Evolutionary conservation across 2,888 invertebrate species (phyloP).

Genomic region (Chaetogeoica ovagalla): DNA sequence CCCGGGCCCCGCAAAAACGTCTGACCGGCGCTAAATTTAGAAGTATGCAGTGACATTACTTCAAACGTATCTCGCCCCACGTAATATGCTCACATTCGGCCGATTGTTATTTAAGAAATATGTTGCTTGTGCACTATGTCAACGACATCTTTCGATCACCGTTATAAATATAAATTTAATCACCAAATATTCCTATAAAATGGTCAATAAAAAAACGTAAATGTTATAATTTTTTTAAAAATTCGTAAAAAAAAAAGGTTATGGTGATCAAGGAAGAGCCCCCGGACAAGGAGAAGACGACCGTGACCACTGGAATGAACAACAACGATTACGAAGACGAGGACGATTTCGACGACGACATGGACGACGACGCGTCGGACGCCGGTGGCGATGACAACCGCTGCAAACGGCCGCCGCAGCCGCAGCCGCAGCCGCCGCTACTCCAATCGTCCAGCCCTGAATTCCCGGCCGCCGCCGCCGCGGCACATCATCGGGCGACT

Average conservation of each 20-base stretch:
- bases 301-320: slow-evolving; percentile 65
- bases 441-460: slow-evolving; percentile 28
- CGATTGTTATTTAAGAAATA: too few relatives aligned
- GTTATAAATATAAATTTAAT: too few relatives aligned
- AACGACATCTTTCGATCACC: too few relatives aligned
- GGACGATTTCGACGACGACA: slow-evolving; percentile 61
- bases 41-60: too few relatives aligned
- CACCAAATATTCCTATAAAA: too few relatives aligned
- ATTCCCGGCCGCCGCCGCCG: neutral
- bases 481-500: slow-evolving; percentile 13
- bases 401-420: slow-evolving; percentile 16
- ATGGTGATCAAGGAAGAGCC: slow-evolving; percentile 63
- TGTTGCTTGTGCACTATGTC: too few relatives aligned
- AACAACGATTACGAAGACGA: slow-evolving; percentile 61
- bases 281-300: slow-evolving; percentile 63
- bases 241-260: neutral
- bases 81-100: too few relatives aligned
- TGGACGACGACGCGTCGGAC: slow-evolving; percentile 60
- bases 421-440: neutral
- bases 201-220: too few relatives aligned
- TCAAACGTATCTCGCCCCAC: too few relatives aligned
- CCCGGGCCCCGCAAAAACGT: too few relatives aligned
- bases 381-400: slow-evolving; percentile 57
- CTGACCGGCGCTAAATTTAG: too few relatives aligned
- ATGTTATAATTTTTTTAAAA: neutral